Conservation (phyloP, 2,113 vertebrate genomes). For the Apaloderma vittatum region DNA sequence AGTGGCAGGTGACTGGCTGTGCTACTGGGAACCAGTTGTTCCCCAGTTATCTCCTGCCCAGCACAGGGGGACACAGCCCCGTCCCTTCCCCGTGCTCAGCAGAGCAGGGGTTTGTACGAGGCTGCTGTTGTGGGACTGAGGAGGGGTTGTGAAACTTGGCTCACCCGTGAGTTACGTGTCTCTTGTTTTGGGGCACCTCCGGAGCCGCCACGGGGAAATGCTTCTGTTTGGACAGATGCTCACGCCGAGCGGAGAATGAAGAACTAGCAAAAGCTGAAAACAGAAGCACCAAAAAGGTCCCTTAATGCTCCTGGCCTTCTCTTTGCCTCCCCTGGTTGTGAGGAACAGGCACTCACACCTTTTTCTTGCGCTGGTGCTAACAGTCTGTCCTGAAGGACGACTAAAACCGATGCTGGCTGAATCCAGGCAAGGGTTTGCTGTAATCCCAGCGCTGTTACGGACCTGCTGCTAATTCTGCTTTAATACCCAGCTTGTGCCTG, state of each 20-base stretch:
- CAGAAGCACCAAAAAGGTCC: not conserved
- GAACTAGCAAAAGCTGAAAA: not conserved
- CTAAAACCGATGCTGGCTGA: not conserved
- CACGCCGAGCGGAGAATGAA: not conserved
- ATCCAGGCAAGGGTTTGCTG: not conserved
- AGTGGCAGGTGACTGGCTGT: not conserved
- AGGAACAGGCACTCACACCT: not conserved
- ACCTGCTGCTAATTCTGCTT: not conserved
- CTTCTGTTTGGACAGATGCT: not conserved
- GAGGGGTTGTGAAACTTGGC: not conserved
- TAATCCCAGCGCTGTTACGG: not conserved
- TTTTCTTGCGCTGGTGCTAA: not conserved
- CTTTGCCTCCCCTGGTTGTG: not conserved
- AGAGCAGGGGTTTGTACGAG: not conserved
- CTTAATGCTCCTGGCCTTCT: not conserved
- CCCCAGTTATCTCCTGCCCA: constrained; percentile 7
- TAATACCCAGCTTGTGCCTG: not conserved
- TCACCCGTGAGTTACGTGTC: not conserved
- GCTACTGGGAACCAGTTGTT: not conserved
- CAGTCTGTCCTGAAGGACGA: not conserved
- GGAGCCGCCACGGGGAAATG: fast-evolving
- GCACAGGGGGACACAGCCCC: not conserved
- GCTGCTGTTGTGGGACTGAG: not conserved
- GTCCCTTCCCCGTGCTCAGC: not conserved
- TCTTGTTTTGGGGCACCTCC: not conserved